Evolutionary conservation across 2,888 invertebrate species (phyloP), one percentile per base, ranked within the genome.

Genomic region (Athalia rosae): DNA sequence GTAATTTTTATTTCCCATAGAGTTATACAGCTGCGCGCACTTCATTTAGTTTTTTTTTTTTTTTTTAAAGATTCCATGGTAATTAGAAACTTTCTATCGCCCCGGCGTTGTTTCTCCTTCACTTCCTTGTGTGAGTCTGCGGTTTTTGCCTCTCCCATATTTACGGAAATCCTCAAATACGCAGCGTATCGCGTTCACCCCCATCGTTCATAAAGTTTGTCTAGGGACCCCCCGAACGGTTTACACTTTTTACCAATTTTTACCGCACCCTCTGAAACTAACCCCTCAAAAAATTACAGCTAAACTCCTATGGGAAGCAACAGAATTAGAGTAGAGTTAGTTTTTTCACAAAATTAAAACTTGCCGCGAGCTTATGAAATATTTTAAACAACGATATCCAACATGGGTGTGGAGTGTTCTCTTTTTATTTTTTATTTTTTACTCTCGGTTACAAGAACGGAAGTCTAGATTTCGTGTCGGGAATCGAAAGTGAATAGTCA

Each of bases 381-480:
- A 28, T 28, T 28, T 28, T 28, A 2, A 28, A 28, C 28, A 28
- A 28, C 28, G 28, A 28, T 2, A 28, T 28, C 2, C 28, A 28
- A 28, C 1, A 28, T 28, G 28, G 28, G 28, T 28, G 28, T 28
- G 28, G 28, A 28, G 28, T 28, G 28, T 28, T 28, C 28, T 28
- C 28, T 28, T 2, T 28, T 28, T 28, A 28, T 28, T 2, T 28
- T 28, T 28, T 28, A 28, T 28, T 28, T 28, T 28, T 2, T 28
- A 2, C 28, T 28, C 28, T 28, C 28, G 28, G 53, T 28, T 58
- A 56, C 15, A 8, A n/a, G 76, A 81, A 82, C 87, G 87, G 87
- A 87, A 87, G 83, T 83, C 80, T 81, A 83, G 84, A 84, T 85
- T 83, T 79, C 78, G 84, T 82, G 84, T 86, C 56, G 59, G 43